Conservation (phyloP, 2,113 vertebrate species). For the Pelmatolapia mariae region DNA sequence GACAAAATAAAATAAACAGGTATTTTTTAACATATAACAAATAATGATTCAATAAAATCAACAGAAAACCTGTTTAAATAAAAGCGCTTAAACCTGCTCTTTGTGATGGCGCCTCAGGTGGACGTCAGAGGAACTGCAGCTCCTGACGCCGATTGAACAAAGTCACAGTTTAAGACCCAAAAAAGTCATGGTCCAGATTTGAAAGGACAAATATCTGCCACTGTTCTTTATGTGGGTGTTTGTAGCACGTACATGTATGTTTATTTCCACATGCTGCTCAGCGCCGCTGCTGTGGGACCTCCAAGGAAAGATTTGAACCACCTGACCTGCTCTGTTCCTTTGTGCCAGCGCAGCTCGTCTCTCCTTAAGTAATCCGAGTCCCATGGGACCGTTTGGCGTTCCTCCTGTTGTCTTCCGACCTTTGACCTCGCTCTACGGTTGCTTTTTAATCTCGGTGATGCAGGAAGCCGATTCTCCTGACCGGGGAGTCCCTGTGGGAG, state of each 20-base stretch:
- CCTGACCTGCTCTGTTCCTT: not conserved
- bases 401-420: not conserved
- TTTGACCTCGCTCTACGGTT: not conserved
- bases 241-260: accelerated
- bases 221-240: not conserved
- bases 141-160: not conserved
- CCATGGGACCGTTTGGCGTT: not conserved
- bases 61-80: not conserved
- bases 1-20: not conserved
- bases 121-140: not conserved
- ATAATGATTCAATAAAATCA: not conserved
- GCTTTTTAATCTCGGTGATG: not conserved
- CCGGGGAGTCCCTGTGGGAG: not conserved
- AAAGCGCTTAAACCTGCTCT: not conserved
- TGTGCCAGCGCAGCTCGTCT: not conserved
- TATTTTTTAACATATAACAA: not conserved
- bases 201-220: not conserved
- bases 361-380: not conserved
- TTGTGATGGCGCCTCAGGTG: not conserved
- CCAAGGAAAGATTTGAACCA: not conserved
- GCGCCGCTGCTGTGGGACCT: not conserved
- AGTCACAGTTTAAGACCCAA: not conserved
- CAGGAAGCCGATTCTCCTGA: not conserved
- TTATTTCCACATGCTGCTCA: not conserved
- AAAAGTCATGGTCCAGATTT: not conserved